Base-by-base conservation (phyloP, 2,888 invertebrate genomes). In the Limnephilus lunatus region DNA sequence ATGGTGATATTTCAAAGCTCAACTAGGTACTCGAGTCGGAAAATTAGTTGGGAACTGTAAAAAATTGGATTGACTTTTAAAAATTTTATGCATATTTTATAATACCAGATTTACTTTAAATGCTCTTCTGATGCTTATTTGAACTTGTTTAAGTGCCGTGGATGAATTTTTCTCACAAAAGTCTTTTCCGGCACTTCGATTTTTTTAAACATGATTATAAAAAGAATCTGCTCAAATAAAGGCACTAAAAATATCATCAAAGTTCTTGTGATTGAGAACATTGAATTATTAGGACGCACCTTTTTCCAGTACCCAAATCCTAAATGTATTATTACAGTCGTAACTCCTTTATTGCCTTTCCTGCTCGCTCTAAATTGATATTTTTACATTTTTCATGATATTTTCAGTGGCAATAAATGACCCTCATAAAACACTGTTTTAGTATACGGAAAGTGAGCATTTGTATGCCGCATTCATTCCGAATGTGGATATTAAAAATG, bases 371-470 rank as follows among this genome's bases (percentile, higher is more conserved):
- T 86, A 86, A 86, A 86, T 86, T 86, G 86, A 86, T 86, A 86
- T 86, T 86, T 86, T 86, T 86, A 86, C 86, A 86, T 86, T 44
- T 86, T 86, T 86, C 44, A 86, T 86, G 86, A 86, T 86, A 86
- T 44, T 86, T 86, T 86, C 86, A 86, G 9, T 30, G 48, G 12
- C 86, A 44, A 48, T 86, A 86, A 86, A 44, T 86, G 86, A 86
- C 44, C 86, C 86, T 48, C 39, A 44, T 86, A 86, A 86, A 86
- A 86, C 44, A 85, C 44, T 44, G 39, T 86, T 86, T 44, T 44
- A 86, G 30, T 39, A 2, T 48, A 86, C 30, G 44, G 9, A 44
- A n/a, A n/a, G 44, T 44, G 44, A 86, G 44, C 44, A 86, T 86
- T 86, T 44, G 15, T 12, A 86, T 48, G 30, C 44, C 44, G n/a